Evolutionary conservation across 2,888 invertebrate species (phyloP).

Genomic region (Spodoptera exigua): DNA sequence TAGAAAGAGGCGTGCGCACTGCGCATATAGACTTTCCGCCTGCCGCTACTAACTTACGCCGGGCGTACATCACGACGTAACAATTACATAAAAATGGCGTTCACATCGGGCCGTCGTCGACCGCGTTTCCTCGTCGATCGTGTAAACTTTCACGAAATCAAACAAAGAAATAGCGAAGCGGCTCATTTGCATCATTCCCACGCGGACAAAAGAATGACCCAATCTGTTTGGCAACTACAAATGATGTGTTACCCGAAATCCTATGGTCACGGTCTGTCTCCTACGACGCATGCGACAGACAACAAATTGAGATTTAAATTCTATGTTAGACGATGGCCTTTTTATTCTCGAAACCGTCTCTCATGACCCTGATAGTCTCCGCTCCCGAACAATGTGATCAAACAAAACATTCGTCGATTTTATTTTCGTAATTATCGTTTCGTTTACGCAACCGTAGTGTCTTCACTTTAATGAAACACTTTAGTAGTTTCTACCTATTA

Average conservation of each 20-base stretch:
- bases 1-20: background rate
- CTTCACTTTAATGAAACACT: conserved; percentile 40
- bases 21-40: conserved; percentile 55
- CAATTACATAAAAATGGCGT: conserved; percentile 89
- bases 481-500: conserved; percentile 37
- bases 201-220: conserved; percentile 88
- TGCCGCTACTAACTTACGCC: conserved; percentile 62
- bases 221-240: conserved; percentile 86
- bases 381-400: conserved; percentile 49
- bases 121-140: conserved; percentile 88
- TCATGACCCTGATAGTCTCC: conserved; percentile 64
- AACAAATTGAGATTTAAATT: conserved; percentile 69
- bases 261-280: conserved; percentile 78
- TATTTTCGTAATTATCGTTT: conserved; percentile 47
- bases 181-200: conserved; percentile 89
- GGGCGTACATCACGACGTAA: conserved; percentile 80
- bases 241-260: conserved; percentile 85
- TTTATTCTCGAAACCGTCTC: conserved; percentile 70
- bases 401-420: conserved; percentile 41
- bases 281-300: conserved; percentile 68
- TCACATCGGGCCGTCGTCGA: conserved; percentile 84
- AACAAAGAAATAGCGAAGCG: conserved; percentile 88
- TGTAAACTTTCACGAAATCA: conserved; percentile 89
- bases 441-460: conserved; percentile 41
- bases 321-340: conserved; percentile 64